phyloP scores from a whole-genome alignment of 2,113 vertebrate species.

The Amia ocellicauda region DNA sequence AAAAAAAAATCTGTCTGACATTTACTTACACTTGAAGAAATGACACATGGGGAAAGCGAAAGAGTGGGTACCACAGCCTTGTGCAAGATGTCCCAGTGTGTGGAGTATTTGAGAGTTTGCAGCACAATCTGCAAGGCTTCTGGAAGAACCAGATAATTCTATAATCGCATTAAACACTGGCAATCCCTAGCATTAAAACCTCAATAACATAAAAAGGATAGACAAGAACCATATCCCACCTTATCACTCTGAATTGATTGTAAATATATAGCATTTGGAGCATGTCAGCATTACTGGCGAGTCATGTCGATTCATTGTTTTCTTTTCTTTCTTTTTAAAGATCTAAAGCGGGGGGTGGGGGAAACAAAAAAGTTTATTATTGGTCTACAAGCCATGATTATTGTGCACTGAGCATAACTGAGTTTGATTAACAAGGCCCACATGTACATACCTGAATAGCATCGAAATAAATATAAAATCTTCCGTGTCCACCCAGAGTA shows the following conservation, averaged over 20 bases:
- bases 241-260: not conserved
- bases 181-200: not conserved
- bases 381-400: no score
- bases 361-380: no score
- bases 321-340: conserved; percentile 3
- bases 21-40: conserved; percentile 1
- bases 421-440: no score
- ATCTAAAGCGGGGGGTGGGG: conserved; percentile 23
- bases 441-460: no score
- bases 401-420: no score
- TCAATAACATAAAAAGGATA: not conserved
- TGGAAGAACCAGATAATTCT: conserved; percentile 1
- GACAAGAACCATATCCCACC: not conserved
- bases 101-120: not conserved
- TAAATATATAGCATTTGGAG: not conserved
- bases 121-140: not conserved
- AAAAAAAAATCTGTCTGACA: not conserved
- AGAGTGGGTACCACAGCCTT: not conserved
- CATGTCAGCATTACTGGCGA: not conserved
- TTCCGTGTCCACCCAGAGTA: no score
- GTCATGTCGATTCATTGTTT: conserved; percentile 8
- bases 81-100: not conserved
- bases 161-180: conserved; percentile 5
- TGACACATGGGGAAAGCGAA: conserved; percentile 1
- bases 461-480: no score